These are phyloP conservation scores for Lamprologus sp. DNA, from an alignment of 2,113 vertebrate genomes.

Conservation along the genomic window DNA sequence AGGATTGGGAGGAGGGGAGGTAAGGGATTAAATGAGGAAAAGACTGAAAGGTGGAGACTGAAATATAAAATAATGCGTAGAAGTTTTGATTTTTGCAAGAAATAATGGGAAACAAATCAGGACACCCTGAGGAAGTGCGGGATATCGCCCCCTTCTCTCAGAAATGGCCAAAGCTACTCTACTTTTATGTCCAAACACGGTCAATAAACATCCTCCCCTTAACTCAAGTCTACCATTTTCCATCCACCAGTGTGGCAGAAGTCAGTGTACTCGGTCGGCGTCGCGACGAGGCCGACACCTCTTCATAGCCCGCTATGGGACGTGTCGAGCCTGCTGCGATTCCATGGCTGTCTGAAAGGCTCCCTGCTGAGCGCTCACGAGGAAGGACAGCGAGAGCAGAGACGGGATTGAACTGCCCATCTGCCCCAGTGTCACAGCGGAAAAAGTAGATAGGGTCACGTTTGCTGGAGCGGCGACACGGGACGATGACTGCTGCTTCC, in stretches of 20 bases:
- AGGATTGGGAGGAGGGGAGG: neutral
- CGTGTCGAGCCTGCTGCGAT: conserved; percentile 10
- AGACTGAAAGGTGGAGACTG: neutral
- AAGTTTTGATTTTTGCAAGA: conserved; percentile 6
- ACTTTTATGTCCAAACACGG: conserved; percentile 26
- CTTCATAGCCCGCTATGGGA: conserved; percentile 9
- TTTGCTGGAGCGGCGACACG: neutral
- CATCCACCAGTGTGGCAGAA: conserved; percentile 12
- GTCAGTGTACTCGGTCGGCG: neutral
- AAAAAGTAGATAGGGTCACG: conserved; percentile 34
- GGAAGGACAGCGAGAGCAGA: conserved; percentile 17
- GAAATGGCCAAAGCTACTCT: conserved; percentile 58
- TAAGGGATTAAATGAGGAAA: neutral
- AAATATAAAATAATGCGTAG: neutral
- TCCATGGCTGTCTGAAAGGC: conserved; percentile 23
- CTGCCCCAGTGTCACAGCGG: conserved; percentile 43
- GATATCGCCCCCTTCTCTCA: conserved; percentile 24
- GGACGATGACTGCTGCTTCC: conserved; percentile 11
- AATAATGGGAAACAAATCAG: conserved; percentile 30
- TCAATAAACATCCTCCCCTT: conserved; percentile 5
- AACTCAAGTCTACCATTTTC: neutral
- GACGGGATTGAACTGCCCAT: conserved; percentile 45
- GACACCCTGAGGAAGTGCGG: conserved; percentile 32
- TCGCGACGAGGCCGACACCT: conserved; percentile 11
- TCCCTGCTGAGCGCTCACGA: conserved; percentile 20